Evolutionary conservation across 1,140 invertebrate species (phyloP), one percentile per base, ranked within the genome.

Genomic region (Lepidostoma basale): DNA sequence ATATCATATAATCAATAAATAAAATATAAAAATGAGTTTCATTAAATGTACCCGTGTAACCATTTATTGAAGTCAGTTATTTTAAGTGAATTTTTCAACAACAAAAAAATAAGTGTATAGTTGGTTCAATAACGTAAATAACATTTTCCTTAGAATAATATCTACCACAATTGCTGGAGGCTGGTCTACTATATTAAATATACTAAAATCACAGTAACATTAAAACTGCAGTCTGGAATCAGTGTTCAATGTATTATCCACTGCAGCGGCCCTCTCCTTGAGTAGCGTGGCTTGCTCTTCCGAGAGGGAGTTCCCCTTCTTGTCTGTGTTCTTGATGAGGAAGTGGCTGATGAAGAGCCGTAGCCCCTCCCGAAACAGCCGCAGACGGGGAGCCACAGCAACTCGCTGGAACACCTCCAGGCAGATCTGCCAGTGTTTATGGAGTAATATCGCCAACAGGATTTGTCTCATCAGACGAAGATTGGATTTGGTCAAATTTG

Each of bases 271-370:
- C 65, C 88, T 79, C 36, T 83, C 78, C 69, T 83, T 84, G 52
- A 90, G 74, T 36, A 83, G 75, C 23, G 74, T 62, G 75, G 83
- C 81, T 62, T 89, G 80, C 5, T 85, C 75, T 0, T 85, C 82
- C 18, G 65, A 76, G 2, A 84, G 60, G 5, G 87, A 66, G 3
- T 72, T 74, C 20, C 76, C 80, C 9, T 80, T 76, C 67, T 85
- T 85, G 1, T 76, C 77, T 1, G 84, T 76, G 75, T 90, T 90
- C 76, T 86, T 88, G 1, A 92, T 68, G 0, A 94, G 74, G 74
- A 94, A 94, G 79, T 93, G 91, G 76, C 87, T 88, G 74, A 95
- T 87, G 74, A 95, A 95, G 5, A 95, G 79, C 60, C 87, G 77
- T 0, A 95, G 76, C 66, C 90, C 90, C 79, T 94, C 92, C 45